A percentile compares a stretch with the other conserved stretches of the same genome.
Conservation (phyloP, 1,140 invertebrate species). For the Anthonomus grandis region DNA sequence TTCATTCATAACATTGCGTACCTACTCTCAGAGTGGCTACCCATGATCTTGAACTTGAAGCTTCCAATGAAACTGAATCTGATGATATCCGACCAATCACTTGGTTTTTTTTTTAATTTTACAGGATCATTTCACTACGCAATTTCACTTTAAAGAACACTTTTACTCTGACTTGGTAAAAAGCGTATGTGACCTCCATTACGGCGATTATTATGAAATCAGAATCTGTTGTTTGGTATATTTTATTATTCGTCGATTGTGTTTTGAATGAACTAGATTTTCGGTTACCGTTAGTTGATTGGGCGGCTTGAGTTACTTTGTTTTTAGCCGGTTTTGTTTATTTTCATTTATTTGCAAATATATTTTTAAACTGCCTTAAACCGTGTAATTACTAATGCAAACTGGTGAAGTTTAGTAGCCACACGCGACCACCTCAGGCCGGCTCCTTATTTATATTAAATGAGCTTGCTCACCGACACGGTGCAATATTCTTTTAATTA, state of each 20-base stretch:
- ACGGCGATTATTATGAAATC: constrained; percentile 21
- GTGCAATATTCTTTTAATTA: background rate
- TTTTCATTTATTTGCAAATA: no score
- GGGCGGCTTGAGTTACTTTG: no score
- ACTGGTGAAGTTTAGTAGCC: background rate
- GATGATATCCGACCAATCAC: constrained; percentile 21
- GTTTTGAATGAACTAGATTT: background rate
- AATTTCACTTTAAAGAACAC: constrained; percentile 24
- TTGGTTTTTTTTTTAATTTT: constrained; percentile 20
- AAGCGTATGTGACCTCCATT: constrained; percentile 26
- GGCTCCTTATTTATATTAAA: no score
- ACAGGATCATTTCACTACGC: constrained; percentile 21
- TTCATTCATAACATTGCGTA: constrained; percentile 46
- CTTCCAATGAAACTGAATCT: constrained; percentile 46
- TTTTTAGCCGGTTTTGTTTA: background rate
- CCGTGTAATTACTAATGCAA: background rate
- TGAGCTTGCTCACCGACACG: no score
- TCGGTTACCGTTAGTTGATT: no score
- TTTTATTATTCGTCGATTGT: background rate
- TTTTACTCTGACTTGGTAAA: constrained; percentile 26
- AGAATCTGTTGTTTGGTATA: constrained; percentile 11
- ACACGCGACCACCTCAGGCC: no score
- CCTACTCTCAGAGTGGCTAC: constrained; percentile 39
- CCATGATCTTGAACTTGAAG: constrained; percentile 50
- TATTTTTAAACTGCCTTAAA: no score